Evolutionary conservation across 1,140 invertebrate species (phyloP).

Genomic region (Paraescarpia echinospica): DNA sequence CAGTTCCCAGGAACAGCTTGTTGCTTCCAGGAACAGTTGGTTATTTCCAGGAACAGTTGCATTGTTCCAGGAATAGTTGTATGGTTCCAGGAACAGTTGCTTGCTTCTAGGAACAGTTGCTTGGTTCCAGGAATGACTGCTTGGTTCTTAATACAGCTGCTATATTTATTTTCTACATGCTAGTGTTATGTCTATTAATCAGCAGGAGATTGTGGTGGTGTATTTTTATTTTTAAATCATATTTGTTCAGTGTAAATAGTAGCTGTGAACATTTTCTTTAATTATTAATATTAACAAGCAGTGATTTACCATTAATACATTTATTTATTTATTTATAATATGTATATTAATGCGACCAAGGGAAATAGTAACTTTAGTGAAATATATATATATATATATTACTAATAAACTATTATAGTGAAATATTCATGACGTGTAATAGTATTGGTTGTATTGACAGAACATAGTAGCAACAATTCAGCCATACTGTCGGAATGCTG

Average conservation of each 20-base stretch:
- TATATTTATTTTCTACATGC: too few species aligned
- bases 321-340: too few species aligned
- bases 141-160: too few species aligned
- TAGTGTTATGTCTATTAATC: too few species aligned
- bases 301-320: background rate
- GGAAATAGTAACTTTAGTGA: too few species aligned
- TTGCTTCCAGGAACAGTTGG: background rate
- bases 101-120: background rate
- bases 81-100: background rate
- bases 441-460: slow-evolving; percentile 26
- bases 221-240: too few species aligned
- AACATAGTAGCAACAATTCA: slow-evolving; percentile 61
- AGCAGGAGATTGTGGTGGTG: background rate
- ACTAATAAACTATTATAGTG: too few species aligned
- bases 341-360: too few species aligned
- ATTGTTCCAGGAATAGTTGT: background rate
- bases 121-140: background rate
- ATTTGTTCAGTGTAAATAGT: too few species aligned
- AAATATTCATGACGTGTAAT: too few species aligned
- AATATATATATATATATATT: background rate
- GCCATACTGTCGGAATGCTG: slow-evolving; percentile 67
- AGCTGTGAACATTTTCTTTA: too few species aligned
- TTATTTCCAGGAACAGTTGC: background rate
- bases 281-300: too few species aligned
- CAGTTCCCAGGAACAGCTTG: background rate